These are phyloP conservation scores for Marasmarcha lunaedactyla DNA, from an alignment of 2,888 invertebrate genomes.

Conservation along the genomic window DNA sequence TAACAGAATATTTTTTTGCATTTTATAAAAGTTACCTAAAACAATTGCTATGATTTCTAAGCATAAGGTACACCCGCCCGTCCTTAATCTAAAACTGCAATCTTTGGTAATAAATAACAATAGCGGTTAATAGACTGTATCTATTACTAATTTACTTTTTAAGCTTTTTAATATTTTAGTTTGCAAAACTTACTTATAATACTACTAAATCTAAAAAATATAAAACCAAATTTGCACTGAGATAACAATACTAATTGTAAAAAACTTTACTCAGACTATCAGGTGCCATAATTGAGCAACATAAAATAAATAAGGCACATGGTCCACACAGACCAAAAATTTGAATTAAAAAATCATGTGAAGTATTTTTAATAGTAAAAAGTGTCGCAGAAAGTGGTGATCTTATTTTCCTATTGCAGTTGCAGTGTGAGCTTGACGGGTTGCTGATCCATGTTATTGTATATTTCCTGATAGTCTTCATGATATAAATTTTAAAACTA, in stretches of 20 bases:
- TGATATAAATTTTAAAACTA: conserved; percentile 33
- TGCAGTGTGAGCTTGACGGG: neutral
- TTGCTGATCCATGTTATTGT: neutral
- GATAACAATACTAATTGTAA: conserved; percentile 21
- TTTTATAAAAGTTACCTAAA: conserved; percentile 66
- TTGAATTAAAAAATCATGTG: conserved; percentile 14
- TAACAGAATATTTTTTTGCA: conserved; percentile 53
- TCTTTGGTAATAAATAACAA: conserved; percentile 66
- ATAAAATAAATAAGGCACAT: conserved; percentile 56
- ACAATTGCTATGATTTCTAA: conserved; percentile 55
- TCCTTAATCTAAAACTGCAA: conserved; percentile 45
- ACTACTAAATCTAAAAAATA: neutral
- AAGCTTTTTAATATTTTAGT: neutral
- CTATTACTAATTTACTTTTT: conserved; percentile 2
- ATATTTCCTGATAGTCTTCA: conserved; percentile 39
- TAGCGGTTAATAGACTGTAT: conserved; percentile 36
- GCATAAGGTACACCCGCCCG: conserved; percentile 40
- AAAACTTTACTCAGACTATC: conserved; percentile 40
- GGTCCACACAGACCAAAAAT: conserved; percentile 40
- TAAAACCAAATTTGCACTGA: neutral
- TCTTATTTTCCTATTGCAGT: neutral
- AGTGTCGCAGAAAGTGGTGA: neutral
- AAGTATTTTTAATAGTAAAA: neutral
- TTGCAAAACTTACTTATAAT: conserved; percentile 1
- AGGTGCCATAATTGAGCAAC: conserved; percentile 50